Percentiles rank a stretch among this genome's conserved stretches.
These are phyloP conservation scores for Ophion ellenae DNA, from an alignment of 2,888 invertebrate species.

Conservation along the genomic window DNA sequence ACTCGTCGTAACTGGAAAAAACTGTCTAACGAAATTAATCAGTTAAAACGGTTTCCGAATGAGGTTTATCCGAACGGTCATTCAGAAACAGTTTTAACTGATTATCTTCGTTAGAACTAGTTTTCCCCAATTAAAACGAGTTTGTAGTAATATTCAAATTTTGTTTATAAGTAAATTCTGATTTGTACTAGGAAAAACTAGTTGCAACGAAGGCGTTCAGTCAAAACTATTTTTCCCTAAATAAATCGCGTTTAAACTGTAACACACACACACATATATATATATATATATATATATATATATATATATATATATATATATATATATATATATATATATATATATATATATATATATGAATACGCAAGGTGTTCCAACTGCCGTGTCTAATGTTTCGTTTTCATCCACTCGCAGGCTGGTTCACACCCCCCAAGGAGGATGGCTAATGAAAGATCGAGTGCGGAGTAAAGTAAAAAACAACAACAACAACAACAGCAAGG, in stretches of 20 bases:
- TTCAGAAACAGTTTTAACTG: neutral
- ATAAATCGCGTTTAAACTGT: neutral
- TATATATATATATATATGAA: neutral
- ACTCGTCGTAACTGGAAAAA: no score
- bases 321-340: no score
- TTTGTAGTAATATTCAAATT: neutral
- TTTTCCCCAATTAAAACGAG: neutral
- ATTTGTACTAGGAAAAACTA: no score
- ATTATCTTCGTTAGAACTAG: no score
- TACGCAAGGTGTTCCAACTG: neutral
- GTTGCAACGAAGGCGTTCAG: no score
- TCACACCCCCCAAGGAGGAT: constrained; percentile 95
- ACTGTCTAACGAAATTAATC: no score
- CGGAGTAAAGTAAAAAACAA: constrained; percentile 49
- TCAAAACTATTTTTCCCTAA: neutral
- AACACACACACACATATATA: neutral
- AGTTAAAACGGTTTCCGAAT: no score
- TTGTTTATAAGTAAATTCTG: no score
- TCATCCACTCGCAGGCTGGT: constrained; percentile 90
- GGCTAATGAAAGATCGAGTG: constrained; percentile 87
- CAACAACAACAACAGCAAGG: constrained; percentile 56
- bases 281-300: neutral
- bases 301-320: no score
- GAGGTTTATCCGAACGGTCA: neutral
- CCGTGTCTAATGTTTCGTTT: constrained; percentile 10